Percentiles rank a stretch among this genome's conserved stretches.
These are phyloP conservation scores for Sapajus apella DNA, from an alignment of 2,113 vertebrate genomes.

Conservation along the genomic window DNA sequence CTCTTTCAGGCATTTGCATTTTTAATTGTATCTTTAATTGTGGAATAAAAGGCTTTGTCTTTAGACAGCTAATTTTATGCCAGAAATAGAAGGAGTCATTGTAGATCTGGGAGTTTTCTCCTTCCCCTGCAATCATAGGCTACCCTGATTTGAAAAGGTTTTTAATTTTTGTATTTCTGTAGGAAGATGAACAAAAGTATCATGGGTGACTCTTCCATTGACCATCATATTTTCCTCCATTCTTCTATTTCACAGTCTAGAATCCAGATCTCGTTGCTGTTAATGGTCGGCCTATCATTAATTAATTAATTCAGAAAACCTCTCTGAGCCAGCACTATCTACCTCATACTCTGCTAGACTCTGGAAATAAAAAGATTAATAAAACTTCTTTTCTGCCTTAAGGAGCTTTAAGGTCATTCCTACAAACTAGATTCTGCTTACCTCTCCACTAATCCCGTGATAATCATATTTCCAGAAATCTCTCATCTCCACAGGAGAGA, in stretches of 20 bases:
- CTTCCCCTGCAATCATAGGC: not conserved
- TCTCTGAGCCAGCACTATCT: not conserved
- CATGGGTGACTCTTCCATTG: not conserved
- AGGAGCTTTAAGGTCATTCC: not conserved
- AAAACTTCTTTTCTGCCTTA: not conserved
- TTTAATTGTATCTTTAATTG: constrained; percentile 73
- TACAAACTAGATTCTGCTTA: not conserved
- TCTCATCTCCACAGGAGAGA: not conserved
- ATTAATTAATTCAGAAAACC: not conserved
- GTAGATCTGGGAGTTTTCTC: not conserved
- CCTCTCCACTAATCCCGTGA: not conserved
- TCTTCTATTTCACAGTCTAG: not conserved
- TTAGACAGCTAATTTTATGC: constrained; percentile 59
- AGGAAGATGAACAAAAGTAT: not conserved
- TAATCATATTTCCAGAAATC: constrained; percentile 13
- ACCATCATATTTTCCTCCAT: not conserved
- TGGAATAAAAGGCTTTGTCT: constrained; percentile 67
- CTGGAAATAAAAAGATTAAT: not conserved
- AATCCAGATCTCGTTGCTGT: not conserved
- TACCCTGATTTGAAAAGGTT: constrained; percentile 5
- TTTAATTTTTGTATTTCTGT: constrained; percentile 34
- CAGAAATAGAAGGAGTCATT: constrained; percentile 58
- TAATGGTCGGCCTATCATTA: not conserved
- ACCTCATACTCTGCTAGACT: not conserved
- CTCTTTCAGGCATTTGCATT: constrained; percentile 64